Conservation (phyloP, 2,797 vertebrate species). For the Chaunax sp. region DNA sequence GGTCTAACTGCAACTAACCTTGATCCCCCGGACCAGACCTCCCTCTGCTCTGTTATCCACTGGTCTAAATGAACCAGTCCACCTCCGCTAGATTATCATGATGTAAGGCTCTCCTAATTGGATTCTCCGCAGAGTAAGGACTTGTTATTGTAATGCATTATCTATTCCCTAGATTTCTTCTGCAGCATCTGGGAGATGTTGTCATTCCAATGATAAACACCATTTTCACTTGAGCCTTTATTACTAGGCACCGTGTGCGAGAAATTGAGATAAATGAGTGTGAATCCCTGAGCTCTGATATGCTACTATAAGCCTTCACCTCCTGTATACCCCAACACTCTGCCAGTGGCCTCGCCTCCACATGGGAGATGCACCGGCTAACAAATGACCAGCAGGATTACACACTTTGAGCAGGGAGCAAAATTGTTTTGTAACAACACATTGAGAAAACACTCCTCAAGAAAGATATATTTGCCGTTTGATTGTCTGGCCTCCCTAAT, state of each 20-base stretch:
- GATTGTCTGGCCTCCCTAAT: constrained; percentile 69
- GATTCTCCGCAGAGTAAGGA: constrained; percentile 76
- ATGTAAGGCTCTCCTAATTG: constrained; percentile 80
- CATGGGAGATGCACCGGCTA: constrained; percentile 72
- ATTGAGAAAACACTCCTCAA: constrained; percentile 57
- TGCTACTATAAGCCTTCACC: constrained; percentile 79
- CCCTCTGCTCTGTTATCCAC: constrained; percentile 74
- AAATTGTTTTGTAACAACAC: constrained; percentile 67
- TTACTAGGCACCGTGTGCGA: constrained; percentile 76
- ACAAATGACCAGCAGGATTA: constrained; percentile 81
- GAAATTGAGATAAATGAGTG: constrained; percentile 86
- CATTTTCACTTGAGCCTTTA: constrained; percentile 83
- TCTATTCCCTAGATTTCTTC: constrained; percentile 78
- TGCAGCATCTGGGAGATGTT: constrained; percentile 82
- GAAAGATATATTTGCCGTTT: constrained; percentile 63
- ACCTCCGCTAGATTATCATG: constrained; percentile 77
- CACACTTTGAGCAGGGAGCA: constrained; percentile 70
- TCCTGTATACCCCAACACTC: constrained; percentile 64
- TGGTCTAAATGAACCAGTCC: constrained; percentile 75
- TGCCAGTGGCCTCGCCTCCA: constrained; percentile 66
- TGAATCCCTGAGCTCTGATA: constrained; percentile 77
- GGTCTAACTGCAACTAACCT: constrained; percentile 74
- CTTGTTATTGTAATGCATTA: constrained; percentile 78
- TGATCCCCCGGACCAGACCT: constrained; percentile 70
- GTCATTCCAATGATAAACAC: constrained; percentile 85